Base-by-base conservation (phyloP, 2,113 vertebrate species). In the Lasiurus borealis region DNA sequence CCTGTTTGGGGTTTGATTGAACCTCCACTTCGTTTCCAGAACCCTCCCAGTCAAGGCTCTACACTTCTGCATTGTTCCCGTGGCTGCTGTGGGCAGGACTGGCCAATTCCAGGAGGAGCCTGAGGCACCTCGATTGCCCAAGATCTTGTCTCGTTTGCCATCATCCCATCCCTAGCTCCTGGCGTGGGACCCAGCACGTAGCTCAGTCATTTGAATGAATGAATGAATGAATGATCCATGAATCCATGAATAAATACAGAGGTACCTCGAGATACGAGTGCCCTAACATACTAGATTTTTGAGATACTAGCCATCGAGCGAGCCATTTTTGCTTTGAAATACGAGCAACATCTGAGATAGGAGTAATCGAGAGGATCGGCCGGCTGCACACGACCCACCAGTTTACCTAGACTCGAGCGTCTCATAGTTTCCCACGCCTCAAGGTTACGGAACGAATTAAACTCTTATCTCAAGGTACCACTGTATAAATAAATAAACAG, bases 1-100 rank as follows among this genome's bases (percentile, higher is more conserved):
- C 46, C 64, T 3, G 0, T 10, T 19, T 23, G 34, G 21, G 3
- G n/a, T 3, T 4, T 7, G 7, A 19, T 25, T 29, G 46, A 29
- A 29, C 46, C 25, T 68, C 25, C 4, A 4, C 57, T n/a, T 34
- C 7, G 2, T 52, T 93, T 84, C 64, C 91, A 71, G 66, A 81
- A 80, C 27, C 18, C 25, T 91, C 72, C 73, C 50, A 13, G 25
- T 36, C 13, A 48, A 46, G 10, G 19, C 76, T 83, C 21, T 62
- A 14, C 50, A 69, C 31, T 48, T n/a, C 9, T 10, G 18, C 16
- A 9, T 5, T 11, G 31, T n/a, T 71, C 23, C 5, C 1, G 27
- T 78, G 64, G 0, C 27, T 11, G 18, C 48, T 73, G 31, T 62
- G 19, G 6, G n/a, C 66, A 16, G 8, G 0, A 64, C 29, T 13